Percentiles rank a stretch among this genome's conserved stretches.
These are phyloP conservation scores for Sturnira hondurensis DNA, from an alignment of 2,113 vertebrate species.

Conservation along the genomic window DNA sequence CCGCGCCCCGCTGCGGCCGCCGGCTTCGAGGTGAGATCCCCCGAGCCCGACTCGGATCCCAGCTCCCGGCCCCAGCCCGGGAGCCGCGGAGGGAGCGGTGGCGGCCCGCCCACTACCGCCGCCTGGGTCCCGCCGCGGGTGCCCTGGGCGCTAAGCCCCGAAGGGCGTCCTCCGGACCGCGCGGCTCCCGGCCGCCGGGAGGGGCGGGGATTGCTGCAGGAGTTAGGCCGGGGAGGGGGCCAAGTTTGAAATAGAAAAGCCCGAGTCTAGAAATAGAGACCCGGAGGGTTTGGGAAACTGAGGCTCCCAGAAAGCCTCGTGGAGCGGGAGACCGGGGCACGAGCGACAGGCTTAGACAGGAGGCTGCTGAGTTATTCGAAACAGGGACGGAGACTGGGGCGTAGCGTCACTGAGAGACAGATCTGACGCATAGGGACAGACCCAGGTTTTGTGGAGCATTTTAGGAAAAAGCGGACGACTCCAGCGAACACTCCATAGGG, in stretches of 20 bases:
- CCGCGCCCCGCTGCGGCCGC: not conserved
- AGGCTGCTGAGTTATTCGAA: not conserved
- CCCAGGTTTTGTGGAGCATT: not conserved
- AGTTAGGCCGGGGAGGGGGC: conserved; percentile 22
- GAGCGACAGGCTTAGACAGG: not conserved
- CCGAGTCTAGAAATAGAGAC: not conserved
- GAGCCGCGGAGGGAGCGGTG: not conserved
- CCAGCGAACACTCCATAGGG: not conserved
- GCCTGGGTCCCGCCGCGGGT: no score
- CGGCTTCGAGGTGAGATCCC: conserved; percentile 59
- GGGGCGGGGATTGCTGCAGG: not conserved
- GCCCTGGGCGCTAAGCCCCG: not conserved
- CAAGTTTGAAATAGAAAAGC: conserved; percentile 45
- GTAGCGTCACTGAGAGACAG: not conserved
- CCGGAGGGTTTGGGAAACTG: not conserved
- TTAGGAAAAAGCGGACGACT: not conserved
- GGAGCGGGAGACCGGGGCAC: not conserved
- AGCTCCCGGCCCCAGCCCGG: not conserved
- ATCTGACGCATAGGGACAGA: not conserved
- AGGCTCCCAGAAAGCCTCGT: not conserved
- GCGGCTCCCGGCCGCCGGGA: not conserved
- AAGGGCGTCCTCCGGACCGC: not conserved
- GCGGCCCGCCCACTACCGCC: not conserved
- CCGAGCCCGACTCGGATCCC: not conserved
- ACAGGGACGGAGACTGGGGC: not conserved